These are phyloP conservation scores for Aldrovandia affinis DNA, from an alignment of 2,797 vertebrate species.

Conservation along the genomic window DNA sequence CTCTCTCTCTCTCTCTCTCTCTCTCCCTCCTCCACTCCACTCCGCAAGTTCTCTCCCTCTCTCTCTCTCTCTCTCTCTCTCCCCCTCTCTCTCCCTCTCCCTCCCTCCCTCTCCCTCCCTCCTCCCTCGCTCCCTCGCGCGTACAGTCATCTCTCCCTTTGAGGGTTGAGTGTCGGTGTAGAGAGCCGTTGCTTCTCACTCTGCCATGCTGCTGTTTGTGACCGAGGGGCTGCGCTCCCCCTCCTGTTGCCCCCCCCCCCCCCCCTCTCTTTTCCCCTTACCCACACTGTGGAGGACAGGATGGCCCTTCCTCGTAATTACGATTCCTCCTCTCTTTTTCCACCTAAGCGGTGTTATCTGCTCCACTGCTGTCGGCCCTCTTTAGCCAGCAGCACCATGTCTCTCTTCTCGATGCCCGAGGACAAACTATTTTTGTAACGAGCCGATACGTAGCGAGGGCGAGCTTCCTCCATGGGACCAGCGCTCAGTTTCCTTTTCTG, in stretches of 20 bases:
- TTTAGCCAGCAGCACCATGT: background rate
- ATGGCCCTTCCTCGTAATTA: background rate
- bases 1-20: slow-evolving; percentile 3
- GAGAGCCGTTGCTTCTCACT: background rate
- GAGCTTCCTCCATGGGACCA: background rate
- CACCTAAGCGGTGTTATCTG: background rate
- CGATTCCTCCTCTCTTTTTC: background rate
- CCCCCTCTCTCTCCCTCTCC: background rate
- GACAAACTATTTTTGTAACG: background rate
- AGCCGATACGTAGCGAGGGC: background rate
- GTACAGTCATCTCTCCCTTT: slow-evolving; percentile 4
- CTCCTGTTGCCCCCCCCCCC: no score
- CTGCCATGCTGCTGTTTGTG: background rate
- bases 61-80: slow-evolving; percentile 31
- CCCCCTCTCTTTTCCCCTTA: background rate
- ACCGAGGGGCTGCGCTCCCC: background rate
- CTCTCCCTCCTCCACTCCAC: no score
- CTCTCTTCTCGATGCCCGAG: background rate
- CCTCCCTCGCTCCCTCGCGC: background rate
- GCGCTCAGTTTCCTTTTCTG: background rate
- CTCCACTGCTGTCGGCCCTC: background rate
- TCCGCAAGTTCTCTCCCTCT: no score
- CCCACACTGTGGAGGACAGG: background rate
- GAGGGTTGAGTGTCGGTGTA: background rate
- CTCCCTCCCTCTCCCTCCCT: slow-evolving; percentile 12